Evolutionary conservation across 2,888 invertebrate species (phyloP).

Genomic region (Galerucella calmariensis): DNA sequence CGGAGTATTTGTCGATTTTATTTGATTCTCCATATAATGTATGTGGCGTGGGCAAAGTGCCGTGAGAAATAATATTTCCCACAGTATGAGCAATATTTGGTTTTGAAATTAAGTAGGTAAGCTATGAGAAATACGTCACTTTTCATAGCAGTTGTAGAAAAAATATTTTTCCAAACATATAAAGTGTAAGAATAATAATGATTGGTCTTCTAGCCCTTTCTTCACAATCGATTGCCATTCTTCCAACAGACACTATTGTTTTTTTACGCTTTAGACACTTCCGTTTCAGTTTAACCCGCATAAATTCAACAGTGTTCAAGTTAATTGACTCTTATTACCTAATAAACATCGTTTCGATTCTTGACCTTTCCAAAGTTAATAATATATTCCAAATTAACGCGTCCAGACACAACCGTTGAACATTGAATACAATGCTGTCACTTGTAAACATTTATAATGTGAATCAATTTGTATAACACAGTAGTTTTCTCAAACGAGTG

Average conservation of each 20-base stretch:
- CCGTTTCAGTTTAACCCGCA: constrained; percentile 1
- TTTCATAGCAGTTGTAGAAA: too few relatives aligned
- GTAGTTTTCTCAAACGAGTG: not conserved
- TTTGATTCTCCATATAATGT: too few relatives aligned
- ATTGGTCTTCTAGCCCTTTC: too few relatives aligned
- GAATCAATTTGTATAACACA: not conserved
- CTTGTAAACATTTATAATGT: not conserved
- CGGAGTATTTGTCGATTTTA: too few relatives aligned
- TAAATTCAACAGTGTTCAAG: not conserved
- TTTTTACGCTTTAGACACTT: not conserved
- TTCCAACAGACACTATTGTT: not conserved
- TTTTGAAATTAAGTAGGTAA: too few relatives aligned
- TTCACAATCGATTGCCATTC: not conserved
- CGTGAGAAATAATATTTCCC: too few relatives aligned
- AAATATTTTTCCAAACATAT: too few relatives aligned
- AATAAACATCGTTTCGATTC: not conserved
- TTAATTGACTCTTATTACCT: constrained; percentile 4
- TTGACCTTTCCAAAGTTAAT: constrained; percentile 12
- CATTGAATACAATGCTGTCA: constrained; percentile 1
- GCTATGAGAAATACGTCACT: too few relatives aligned
- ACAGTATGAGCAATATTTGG: too few relatives aligned
- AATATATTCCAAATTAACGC: not conserved
- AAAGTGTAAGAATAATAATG: too few relatives aligned
- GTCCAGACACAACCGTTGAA: not conserved
- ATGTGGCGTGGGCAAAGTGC: too few relatives aligned